Percentiles rank a stretch among this genome's conserved stretches.
These are phyloP conservation scores for Fukomys damarensis DNA, from an alignment of 2,113 vertebrate species.

Conservation along the genomic window DNA sequence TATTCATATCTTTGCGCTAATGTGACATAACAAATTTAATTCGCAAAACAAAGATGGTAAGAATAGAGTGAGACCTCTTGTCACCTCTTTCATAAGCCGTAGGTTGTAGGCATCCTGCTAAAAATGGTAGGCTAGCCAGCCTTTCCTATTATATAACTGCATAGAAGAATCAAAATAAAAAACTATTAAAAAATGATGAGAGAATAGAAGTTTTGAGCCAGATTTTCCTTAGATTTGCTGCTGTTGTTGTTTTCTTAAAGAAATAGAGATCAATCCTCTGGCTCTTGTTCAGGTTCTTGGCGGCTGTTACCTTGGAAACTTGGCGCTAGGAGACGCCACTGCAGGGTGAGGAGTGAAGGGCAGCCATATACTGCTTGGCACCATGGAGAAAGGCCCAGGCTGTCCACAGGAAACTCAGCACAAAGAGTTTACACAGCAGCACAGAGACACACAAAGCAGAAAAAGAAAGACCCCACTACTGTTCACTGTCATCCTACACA, in stretches of 20 bases:
- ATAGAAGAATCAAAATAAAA: too few species aligned
- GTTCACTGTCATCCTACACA: rapidly evolving
- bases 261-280: rapidly evolving
- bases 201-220: not conserved
- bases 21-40: constrained; percentile 31
- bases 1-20: not conserved
- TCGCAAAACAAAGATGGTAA: not conserved
- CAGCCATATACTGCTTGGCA: rapidly evolving
- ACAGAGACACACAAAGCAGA: rapidly evolving
- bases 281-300: not conserved
- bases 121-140: not conserved
- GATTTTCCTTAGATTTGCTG: not conserved
- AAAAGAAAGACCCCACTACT: rapidly evolving
- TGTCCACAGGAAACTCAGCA: not conserved
- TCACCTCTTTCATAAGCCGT: not conserved
- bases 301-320: rapidly evolving
- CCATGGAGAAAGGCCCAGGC: not conserved
- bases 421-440: rapidly evolving
- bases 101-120: not conserved
- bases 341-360: rapidly evolving
- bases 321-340: rapidly evolving
- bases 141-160: not conserved
- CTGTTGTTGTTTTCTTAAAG: rapidly evolving
- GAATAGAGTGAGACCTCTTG: not conserved
- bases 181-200: not conserved